Evolutionary conservation across 2,888 invertebrate species (phyloP).

Genomic region (Heteromyza rotundicornis): DNA sequence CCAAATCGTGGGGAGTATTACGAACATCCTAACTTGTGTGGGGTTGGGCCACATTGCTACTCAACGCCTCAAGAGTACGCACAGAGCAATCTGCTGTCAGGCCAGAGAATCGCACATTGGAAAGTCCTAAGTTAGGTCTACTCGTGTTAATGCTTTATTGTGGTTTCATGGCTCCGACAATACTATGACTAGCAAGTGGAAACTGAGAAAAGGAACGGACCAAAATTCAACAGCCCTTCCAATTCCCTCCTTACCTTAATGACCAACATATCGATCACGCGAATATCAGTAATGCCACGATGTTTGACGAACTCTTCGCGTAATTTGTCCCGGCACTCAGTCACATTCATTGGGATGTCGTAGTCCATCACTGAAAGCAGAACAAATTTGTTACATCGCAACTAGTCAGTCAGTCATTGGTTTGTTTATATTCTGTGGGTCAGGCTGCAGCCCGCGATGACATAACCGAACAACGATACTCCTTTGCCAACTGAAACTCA

Average conservation of each 20-base stretch:
- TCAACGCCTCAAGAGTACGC: too few species aligned
- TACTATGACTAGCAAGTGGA: too few species aligned
- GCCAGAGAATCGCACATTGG: too few species aligned
- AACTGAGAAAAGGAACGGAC: too few species aligned
- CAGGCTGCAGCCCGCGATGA: conserved; percentile 35
- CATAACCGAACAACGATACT: conserved; percentile 41
- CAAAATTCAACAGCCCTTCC: too few species aligned
- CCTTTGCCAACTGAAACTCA: conserved; percentile 64
- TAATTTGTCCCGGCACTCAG: conserved; percentile 74
- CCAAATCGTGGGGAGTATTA: too few species aligned
- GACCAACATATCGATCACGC: conserved; percentile 90
- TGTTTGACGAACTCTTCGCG: conserved; percentile 81
- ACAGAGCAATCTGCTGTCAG: too few species aligned
- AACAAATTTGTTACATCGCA: conserved; percentile 10
- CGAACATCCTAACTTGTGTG: too few species aligned
- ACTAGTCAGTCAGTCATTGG: background rate
- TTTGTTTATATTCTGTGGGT: background rate
- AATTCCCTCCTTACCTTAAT: conserved; percentile 84
- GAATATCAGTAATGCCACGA: conserved; percentile 79
- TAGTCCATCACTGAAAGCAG: conserved; percentile 76
- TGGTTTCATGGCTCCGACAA: too few species aligned
- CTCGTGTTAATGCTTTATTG: too few species aligned
- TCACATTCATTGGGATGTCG: conserved; percentile 78
- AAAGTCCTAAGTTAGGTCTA: too few species aligned
- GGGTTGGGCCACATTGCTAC: too few species aligned